Conservation (phyloP, 2,888 invertebrate species). For the Tetheella fluctuosa region DNA sequence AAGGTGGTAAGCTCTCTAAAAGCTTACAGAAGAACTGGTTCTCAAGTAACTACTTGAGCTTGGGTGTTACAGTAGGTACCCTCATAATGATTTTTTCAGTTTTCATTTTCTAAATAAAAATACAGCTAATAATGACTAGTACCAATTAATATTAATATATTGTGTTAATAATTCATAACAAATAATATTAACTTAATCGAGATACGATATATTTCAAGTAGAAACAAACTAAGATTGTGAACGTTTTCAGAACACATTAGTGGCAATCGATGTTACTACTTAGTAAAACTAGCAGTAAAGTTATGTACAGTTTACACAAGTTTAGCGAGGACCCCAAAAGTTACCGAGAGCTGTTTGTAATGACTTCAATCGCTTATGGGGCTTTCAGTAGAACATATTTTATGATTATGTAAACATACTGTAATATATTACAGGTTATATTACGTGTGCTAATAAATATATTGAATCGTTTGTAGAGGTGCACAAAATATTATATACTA, state of each 20-base stretch:
- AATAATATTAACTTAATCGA: neutral
- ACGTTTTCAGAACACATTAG: constrained; percentile 44
- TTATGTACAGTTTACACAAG: constrained; percentile 44
- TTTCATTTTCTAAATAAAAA: too few relatives aligned
- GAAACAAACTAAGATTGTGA: constrained; percentile 40
- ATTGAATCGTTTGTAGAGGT: too few relatives aligned
- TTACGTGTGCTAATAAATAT: too few relatives aligned
- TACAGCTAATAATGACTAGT: too few relatives aligned
- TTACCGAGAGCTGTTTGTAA: constrained; percentile 50
- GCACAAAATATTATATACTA: too few relatives aligned
- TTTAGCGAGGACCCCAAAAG: constrained; percentile 37
- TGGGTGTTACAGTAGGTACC: too few relatives aligned
- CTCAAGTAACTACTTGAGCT: too few relatives aligned
- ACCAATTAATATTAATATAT: too few relatives aligned
- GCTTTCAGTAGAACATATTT: constrained; percentile 34
- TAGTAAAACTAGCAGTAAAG: constrained; percentile 45
- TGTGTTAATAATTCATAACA: neutral
- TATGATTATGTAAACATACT: constrained; percentile 12
- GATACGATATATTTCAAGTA: constrained; percentile 15
- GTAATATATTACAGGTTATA: neutral
- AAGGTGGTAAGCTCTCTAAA: too few relatives aligned
- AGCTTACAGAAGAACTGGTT: too few relatives aligned
- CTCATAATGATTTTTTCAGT: too few relatives aligned
- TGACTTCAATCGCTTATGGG: constrained; percentile 51
- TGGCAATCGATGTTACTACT: constrained; percentile 46